Conservation (phyloP, 2,113 vertebrate species). For the Vimba vimba region DNA sequence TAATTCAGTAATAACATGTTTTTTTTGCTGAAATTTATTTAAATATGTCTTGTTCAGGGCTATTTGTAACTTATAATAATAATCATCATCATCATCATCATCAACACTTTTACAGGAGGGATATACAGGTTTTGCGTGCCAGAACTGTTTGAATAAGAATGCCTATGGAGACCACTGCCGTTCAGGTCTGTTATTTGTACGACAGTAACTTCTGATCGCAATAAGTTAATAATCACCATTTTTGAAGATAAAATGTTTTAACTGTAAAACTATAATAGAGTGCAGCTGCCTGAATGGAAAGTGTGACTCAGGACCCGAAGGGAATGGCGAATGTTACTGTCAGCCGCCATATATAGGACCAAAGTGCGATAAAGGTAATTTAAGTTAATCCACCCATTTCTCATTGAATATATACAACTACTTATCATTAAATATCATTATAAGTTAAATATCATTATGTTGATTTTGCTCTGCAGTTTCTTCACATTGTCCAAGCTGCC, state of each 20-base stretch:
- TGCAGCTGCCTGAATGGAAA: constrained; percentile 86
- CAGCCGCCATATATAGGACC: constrained; percentile 87
- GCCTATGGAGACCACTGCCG: constrained; percentile 83
- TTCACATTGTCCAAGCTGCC: constrained; percentile 77
- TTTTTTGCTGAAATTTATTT: not conserved
- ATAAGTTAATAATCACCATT: not conserved
- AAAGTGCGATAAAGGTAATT: constrained; percentile 85
- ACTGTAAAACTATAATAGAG: constrained; percentile 67
- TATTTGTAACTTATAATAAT: not conserved
- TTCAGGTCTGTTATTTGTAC: constrained; percentile 75
- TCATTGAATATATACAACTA: not conserved
- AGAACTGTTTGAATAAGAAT: constrained; percentile 80
- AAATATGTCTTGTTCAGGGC: not conserved
- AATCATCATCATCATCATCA: not conserved
- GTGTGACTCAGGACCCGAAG: constrained; percentile 78
- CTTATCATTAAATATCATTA: not conserved
- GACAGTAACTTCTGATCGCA: not conserved
- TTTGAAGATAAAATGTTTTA: not conserved
- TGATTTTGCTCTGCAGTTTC: constrained; percentile 74
- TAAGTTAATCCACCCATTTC: too few species aligned
- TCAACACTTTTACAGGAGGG: constrained; percentile 74
- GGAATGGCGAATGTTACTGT: constrained; percentile 86
- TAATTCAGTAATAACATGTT: not conserved
- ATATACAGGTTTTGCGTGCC: constrained; percentile 86
- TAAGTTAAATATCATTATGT: constrained; percentile 1